Conservation (phyloP, 1,140 invertebrate species). For the Brachionus koreanus region DNA sequence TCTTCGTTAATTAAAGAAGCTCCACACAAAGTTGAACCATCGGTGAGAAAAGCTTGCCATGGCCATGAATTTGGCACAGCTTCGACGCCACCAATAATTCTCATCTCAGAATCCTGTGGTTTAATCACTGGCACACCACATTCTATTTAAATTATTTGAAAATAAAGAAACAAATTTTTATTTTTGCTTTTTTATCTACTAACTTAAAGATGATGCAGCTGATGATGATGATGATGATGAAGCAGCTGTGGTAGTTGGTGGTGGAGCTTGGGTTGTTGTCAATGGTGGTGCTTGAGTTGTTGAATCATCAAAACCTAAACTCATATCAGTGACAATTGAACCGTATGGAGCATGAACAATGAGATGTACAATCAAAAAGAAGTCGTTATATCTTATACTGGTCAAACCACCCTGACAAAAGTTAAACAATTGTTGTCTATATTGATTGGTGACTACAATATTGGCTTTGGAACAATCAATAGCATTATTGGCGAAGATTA, state of each 20-base stretch:
- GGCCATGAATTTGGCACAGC: constrained; percentile 45
- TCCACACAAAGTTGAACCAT: not conserved
- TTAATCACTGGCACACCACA: not conserved
- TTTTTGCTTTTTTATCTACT: not conserved
- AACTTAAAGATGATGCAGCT: not conserved
- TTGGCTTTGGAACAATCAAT: not conserved
- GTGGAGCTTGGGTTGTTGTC: constrained; percentile 5
- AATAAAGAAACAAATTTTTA: not conserved
- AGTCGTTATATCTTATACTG: not conserved
- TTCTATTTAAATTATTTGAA: not conserved
- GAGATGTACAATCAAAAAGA: not conserved
- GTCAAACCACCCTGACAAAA: not conserved
- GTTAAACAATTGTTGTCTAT: not conserved
- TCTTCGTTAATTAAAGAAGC: constrained; percentile 24
- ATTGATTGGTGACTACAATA: not conserved
- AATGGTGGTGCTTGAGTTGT: not conserved
- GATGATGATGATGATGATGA: not conserved
- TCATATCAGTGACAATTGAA: not conserved
- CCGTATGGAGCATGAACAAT: not conserved
- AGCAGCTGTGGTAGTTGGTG: not conserved
- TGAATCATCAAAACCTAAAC: not conserved
- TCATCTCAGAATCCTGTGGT: constrained; percentile 13
- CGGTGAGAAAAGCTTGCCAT: constrained; percentile 45
- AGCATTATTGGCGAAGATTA: not conserved
- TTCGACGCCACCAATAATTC: constrained; percentile 46